Evolutionary conservation across 1,140 invertebrate species (phyloP).

Genomic region (Drosophila arawakana): DNA sequence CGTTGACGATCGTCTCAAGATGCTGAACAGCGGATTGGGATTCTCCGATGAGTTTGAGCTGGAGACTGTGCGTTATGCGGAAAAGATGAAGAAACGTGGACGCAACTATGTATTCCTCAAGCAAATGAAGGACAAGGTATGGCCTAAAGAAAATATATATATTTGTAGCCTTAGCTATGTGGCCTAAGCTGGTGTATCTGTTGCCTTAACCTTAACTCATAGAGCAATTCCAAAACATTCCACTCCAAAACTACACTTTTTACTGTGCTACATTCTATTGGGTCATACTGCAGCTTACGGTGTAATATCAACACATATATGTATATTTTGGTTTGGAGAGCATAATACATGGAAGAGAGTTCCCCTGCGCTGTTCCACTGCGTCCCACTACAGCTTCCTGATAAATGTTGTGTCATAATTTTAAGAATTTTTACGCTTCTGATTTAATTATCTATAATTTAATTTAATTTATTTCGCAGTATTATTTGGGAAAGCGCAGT

Average conservation of each 20-base stretch:
- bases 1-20: conserved; percentile 95
- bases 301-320: conserved; percentile 4
- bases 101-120: conserved; percentile 93
- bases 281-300: conserved; percentile 20
- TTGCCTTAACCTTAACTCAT: conserved; percentile 39
- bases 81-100: conserved; percentile 91
- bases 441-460: conserved; percentile 64
- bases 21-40: conserved; percentile 94
- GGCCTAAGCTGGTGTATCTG: conserved; percentile 25
- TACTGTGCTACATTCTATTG: conserved; percentile 33
- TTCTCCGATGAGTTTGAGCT: conserved; percentile 98
- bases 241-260: conserved; percentile 34
- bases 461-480: conserved; percentile 80
- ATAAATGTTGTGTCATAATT: conserved; percentile 34
- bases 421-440: conserved; percentile 42
- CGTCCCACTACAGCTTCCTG: conserved; percentile 40
- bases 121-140: conserved; percentile 90
- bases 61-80: conserved; percentile 93
- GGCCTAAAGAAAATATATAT: conserved; percentile 7
- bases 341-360: conserved; percentile 34
- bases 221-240: conserved; percentile 36
- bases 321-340: conserved; percentile 41
- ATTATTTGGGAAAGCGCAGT: conserved; percentile 79
- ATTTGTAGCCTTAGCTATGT: conserved; percentile 7
- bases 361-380: conserved; percentile 50